phyloP scores from a whole-genome alignment of 2,888 invertebrate species.

The Cryptocephalus primarius region DNA sequence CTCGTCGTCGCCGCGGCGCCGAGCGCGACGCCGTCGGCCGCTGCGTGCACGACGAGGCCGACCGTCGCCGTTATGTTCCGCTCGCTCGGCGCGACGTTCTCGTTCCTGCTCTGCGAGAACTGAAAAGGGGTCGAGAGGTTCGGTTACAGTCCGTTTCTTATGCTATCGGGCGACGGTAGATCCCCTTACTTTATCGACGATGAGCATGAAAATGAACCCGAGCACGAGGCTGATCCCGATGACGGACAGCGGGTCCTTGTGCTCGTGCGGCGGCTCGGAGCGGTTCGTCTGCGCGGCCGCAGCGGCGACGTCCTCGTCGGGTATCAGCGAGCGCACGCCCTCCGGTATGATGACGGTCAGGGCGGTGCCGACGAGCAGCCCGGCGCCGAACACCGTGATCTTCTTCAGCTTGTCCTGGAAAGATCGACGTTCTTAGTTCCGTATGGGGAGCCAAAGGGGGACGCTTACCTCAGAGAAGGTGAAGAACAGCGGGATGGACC shows the following conservation, averaged over 20 bases:
- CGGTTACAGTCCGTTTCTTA: not conserved
- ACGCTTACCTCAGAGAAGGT: constrained; percentile 83
- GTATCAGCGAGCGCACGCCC: constrained; percentile 74
- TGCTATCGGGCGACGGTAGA: too few species aligned
- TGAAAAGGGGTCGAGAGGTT: constrained; percentile 13
- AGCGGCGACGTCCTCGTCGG: constrained; percentile 20
- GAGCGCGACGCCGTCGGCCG: constrained; percentile 94
- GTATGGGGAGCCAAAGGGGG: not conserved
- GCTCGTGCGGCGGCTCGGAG: constrained; percentile 36
- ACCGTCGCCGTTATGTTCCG: constrained; percentile 87
- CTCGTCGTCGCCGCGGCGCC: constrained; percentile 97
- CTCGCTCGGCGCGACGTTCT: constrained; percentile 50
- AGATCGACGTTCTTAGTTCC: constrained; percentile 8
- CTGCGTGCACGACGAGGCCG: constrained; percentile 95
- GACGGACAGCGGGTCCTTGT: constrained; percentile 57
- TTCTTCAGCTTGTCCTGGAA: constrained; percentile 84
- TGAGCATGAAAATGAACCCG: constrained; percentile 95
- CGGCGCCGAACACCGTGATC: constrained; percentile 93
- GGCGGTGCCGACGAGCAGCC: constrained; percentile 93
- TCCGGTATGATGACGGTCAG: constrained; percentile 97
- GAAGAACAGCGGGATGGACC: constrained; percentile 89
- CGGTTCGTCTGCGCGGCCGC: constrained; percentile 18
- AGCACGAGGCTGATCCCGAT: constrained; percentile 90
- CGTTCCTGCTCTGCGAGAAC: constrained; percentile 44
- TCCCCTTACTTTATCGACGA: constrained; percentile 74